These are phyloP conservation scores for Drosophila sturtevanti DNA, from an alignment of 1,140 invertebrate genomes.

Conservation along the genomic window DNA sequence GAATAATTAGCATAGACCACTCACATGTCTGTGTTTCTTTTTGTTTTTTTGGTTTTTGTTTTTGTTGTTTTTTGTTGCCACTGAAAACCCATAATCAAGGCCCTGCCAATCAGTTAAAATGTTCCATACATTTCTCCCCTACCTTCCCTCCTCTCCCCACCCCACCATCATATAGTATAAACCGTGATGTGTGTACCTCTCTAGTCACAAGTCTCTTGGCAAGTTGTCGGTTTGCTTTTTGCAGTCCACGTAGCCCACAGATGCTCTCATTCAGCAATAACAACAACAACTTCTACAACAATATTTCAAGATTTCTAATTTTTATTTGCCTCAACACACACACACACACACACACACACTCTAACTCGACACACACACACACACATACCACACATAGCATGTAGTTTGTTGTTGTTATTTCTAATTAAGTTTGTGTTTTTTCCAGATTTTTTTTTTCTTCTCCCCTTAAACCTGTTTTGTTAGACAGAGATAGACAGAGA, in stretches of 20 bases:
- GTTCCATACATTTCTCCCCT: too few species aligned
- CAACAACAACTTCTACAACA: conserved; percentile 44
- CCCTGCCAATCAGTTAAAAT: conserved; percentile 20
- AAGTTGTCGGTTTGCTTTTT: conserved; percentile 31
- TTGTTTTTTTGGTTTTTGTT: neutral
- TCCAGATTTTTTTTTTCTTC: conserved; percentile 20
- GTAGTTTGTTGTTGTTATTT: conserved; percentile 43
- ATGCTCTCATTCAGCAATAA: conserved; percentile 35
- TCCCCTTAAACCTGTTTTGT: conserved; percentile 49
- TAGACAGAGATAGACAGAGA: conserved; percentile 17
- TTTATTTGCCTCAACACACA: conserved; percentile 50
- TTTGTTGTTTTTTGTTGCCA: neutral
- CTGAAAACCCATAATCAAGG: conserved; percentile 38
- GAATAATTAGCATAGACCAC: conserved; percentile 25
- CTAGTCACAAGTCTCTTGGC: conserved; percentile 9
- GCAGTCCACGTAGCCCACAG: conserved; percentile 46
- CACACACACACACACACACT: neutral
- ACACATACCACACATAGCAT: neutral
- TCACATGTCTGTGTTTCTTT: conserved; percentile 27
- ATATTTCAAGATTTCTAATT: conserved; percentile 70
- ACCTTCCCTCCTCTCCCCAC: neutral
- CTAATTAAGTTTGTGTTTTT: conserved; percentile 63
- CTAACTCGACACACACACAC: neutral
- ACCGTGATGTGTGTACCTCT: neutral
- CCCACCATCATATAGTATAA: too few species aligned